Percentiles rank a stretch among this genome's conserved stretches.
Evolutionary conservation across 2,888 invertebrate species (phyloP).

Genomic region (Drosophila mulleri): DNA sequence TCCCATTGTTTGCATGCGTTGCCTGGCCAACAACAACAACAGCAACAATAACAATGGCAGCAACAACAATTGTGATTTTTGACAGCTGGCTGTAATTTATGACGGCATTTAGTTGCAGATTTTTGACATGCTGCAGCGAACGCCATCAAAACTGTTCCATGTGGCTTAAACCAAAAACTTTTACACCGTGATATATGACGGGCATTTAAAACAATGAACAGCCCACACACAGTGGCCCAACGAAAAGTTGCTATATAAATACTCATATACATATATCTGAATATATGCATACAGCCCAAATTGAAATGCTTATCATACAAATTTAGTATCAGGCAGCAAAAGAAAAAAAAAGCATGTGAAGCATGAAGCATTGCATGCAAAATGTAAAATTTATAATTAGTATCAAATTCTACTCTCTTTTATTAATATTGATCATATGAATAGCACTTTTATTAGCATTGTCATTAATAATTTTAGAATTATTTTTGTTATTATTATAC

Average conservation of each 20-base stretch:
- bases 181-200: conserved; percentile 39
- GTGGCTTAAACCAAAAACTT: conserved; percentile 41
- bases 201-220: conserved; percentile 44
- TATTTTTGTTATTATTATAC: not conserved
- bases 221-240: conserved; percentile 19
- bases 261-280: too few relatives aligned
- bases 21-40: conserved; percentile 36
- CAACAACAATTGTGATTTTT: conserved; percentile 59
- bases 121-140: conserved; percentile 53
- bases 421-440: not conserved
- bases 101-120: conserved; percentile 70
- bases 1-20: conserved; percentile 66
- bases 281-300: conserved; percentile 10
- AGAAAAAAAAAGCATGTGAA: not conserved
- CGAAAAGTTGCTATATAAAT: conserved; percentile 1
- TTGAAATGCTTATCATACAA: conserved; percentile 28
- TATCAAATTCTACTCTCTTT: not conserved
- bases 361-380: not conserved
- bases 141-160: conserved; percentile 29
- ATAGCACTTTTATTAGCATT: not conserved
- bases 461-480: too few relatives aligned
- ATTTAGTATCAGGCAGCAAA: conserved; percentile 8
- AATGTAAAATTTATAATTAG: not conserved
- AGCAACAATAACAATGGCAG: conserved; percentile 24
- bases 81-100: conserved; percentile 71